phyloP scores from a whole-genome alignment of 2,113 vertebrate genomes.

The Camelus dromedarius region DNA sequence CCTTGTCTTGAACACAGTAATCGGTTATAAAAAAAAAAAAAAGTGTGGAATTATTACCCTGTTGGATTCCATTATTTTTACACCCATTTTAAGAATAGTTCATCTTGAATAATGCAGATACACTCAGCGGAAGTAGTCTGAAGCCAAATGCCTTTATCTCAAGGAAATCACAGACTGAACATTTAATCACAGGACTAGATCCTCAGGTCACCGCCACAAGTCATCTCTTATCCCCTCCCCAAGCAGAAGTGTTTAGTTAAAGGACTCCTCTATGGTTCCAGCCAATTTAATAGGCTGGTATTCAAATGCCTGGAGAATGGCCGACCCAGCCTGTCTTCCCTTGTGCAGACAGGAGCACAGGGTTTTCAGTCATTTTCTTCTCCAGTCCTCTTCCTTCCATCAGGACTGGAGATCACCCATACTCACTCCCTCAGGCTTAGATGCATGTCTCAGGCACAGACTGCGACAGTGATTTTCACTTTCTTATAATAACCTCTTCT shows the following conservation, averaged over 20 bases:
- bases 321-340: neutral
- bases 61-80: constrained; percentile 48
- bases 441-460: neutral
- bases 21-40: neutral
- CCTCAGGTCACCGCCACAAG: neutral
- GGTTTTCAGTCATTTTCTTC: neutral
- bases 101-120: constrained; percentile 44
- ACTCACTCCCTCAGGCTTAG: neutral
- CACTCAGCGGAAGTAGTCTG: constrained; percentile 4
- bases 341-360: neutral
- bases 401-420: neutral
- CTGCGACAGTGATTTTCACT: neutral
- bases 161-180: constrained; percentile 16
- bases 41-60: constrained; percentile 11
- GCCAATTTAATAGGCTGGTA: neutral
- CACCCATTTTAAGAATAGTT: constrained; percentile 51
- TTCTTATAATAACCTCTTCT: neutral
- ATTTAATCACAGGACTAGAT: neutral
- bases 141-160: constrained; percentile 50
- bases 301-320: neutral
- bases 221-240: neutral
- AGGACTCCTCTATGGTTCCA: neutral
- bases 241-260: neutral
- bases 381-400: neutral
- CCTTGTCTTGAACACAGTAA: constrained; percentile 58